These are phyloP conservation scores for Hyppa rectilinea DNA, from an alignment of 2,888 invertebrate genomes.

Conservation along the genomic window DNA sequence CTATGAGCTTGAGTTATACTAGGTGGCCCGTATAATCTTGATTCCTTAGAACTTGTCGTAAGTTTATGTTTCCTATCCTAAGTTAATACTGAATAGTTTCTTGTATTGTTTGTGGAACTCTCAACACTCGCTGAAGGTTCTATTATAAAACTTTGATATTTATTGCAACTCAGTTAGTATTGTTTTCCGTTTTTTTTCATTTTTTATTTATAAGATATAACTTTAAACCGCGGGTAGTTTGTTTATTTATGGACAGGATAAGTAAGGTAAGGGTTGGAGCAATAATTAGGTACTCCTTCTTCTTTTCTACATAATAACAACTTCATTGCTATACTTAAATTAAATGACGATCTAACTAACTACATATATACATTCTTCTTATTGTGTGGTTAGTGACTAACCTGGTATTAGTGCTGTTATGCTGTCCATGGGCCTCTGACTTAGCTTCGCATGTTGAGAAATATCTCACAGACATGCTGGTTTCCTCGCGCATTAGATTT, in stretches of 20 bases:
- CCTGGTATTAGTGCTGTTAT: too few species aligned
- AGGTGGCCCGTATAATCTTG: constrained; percentile 56
- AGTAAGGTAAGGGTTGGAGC: background rate
- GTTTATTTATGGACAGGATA: background rate
- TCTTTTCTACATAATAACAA: too few species aligned
- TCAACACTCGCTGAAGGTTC: constrained; percentile 50
- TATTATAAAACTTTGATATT: constrained; percentile 64
- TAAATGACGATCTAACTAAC: too few species aligned
- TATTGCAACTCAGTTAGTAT: constrained; percentile 52
- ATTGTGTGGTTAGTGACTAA: too few species aligned
- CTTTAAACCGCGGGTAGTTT: background rate
- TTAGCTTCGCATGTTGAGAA: too few species aligned
- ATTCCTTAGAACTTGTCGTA: constrained; percentile 55
- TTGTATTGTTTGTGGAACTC: constrained; percentile 60
- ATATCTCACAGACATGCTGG: too few species aligned
- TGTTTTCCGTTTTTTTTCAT: constrained; percentile 28
- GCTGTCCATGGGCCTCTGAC: too few species aligned
- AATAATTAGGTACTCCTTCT: too few species aligned
- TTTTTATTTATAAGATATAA: background rate
- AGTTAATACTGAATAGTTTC: constrained; percentile 65
- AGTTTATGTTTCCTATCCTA: constrained; percentile 65
- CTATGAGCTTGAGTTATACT: too few species aligned
- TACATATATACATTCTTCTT: too few species aligned
- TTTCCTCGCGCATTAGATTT: too few species aligned
- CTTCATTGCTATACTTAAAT: too few species aligned